Base-by-base conservation (phyloP, 2,888 invertebrate species). In the Tachystola acroxantha region DNA sequence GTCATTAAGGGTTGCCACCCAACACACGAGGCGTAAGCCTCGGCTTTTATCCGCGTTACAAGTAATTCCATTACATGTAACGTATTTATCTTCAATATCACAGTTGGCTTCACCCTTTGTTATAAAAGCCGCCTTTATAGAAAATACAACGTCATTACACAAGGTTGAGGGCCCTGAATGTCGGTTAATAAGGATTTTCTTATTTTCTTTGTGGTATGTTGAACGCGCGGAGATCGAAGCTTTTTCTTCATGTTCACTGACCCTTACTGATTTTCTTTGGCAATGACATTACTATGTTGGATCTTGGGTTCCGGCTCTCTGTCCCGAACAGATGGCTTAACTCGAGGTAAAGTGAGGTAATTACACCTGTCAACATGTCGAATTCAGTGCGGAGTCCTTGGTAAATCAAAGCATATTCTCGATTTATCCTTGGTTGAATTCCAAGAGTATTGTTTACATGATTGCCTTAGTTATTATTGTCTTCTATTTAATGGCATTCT, bases 31-130 rank as follows among this genome's bases (percentile, higher is more conserved):
- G 24, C 24, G 24, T 24, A 24, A 24, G 20, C 20, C 10, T 24
- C n/a, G 7, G 12, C n/a, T 32, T 12, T 25, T 13, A 24, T 12
- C 13, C 32, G 13, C 28, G 28, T 24, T 24, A n/a, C 27, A 25
- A 31, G 36, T 36, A 36, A 37, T 32, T 32, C 27, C 31, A 32
- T 37, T 25, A 37, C 27, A 29, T 22, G 30, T 28, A 24, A 37
- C 29, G 24, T 20, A 37, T 25, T 37, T 37, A 33, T 33, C 29
- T 37, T 26, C 33, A 33, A 37, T 33, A 37, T 29, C 33, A 22
- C 37, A 33, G 24, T 13, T 29, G 25, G 25, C 12, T 33, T 29
- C 34, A 32, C 32, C 30, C 33, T 37, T 37, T 37, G 37, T 37
- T 10, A 25, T 9, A 9, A 11, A 22, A 12, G 20, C 24, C 29